Conservation (phyloP, 2,888 invertebrate genomes). For the Troilus luridus region DNA sequence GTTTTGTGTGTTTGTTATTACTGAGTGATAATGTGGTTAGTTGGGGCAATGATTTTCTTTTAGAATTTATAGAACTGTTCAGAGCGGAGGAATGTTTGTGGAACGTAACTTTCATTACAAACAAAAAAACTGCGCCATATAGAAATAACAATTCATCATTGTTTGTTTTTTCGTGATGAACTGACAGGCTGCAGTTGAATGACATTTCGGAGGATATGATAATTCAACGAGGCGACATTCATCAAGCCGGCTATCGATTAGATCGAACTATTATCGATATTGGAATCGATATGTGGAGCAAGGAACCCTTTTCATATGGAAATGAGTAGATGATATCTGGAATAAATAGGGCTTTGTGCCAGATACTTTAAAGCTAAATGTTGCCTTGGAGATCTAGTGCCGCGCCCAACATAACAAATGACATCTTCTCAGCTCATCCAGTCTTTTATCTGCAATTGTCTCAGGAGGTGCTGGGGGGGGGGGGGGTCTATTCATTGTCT, state of each 20-base stretch:
- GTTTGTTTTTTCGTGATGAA: too few species aligned
- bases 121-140: too few species aligned
- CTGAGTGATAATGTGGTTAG: too few species aligned
- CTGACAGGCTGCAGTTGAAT: not conserved
- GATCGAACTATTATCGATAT: constrained; percentile 11
- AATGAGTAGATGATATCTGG: constrained; percentile 46
- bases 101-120: too few species aligned
- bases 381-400: constrained; percentile 8
- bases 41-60: too few species aligned
- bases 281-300: constrained; percentile 10
- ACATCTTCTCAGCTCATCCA: not conserved
- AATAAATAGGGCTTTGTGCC: constrained; percentile 43
- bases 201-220: not conserved
- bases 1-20: too few species aligned
- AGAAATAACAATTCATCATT: too few species aligned
- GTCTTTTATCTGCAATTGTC: constrained; percentile 44
- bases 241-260: not conserved
- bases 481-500: not conserved
- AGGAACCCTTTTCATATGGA: constrained; percentile 37
- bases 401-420: not conserved
- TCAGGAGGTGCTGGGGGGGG: not conserved
- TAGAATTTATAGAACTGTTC: too few species aligned
- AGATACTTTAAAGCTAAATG: constrained; percentile 14
- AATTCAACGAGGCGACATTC: not conserved
- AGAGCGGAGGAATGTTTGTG: too few species aligned